Percentiles rank a stretch among this genome's conserved stretches.
Conservation (phyloP, 2,113 vertebrate genomes). For the Vulpes ferrilata region DNA sequence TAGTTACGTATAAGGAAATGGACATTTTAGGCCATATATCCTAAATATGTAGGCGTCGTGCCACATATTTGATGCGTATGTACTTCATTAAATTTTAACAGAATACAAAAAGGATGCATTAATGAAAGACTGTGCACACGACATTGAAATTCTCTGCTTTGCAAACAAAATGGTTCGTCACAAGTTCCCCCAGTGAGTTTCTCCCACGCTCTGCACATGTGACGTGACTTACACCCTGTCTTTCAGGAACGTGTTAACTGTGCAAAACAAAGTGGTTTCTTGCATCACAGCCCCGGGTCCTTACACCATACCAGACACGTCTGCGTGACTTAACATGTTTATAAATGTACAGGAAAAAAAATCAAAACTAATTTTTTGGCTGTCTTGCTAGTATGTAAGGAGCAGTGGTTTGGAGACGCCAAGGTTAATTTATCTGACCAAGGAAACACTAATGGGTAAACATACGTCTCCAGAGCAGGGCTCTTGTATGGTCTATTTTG, state of each 20-base stretch:
- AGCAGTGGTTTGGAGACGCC: slow-evolving; percentile 3
- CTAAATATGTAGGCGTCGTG: background rate
- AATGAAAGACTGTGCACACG: background rate
- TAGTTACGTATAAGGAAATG: background rate
- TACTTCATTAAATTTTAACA: background rate
- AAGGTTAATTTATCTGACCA: slow-evolving; percentile 35
- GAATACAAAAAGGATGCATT: background rate
- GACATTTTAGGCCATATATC: background rate
- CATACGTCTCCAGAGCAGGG: background rate
- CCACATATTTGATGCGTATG: background rate
- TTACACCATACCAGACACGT: background rate
- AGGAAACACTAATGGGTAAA: slow-evolving; percentile 16
- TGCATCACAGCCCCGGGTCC: background rate
- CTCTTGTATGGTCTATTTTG: slow-evolving; percentile 37
- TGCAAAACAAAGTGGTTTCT: slow-evolving; percentile 33
- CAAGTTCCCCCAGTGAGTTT: background rate
- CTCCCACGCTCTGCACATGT: background rate
- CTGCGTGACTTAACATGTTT: slow-evolving; percentile 27
- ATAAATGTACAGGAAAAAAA: slow-evolving; percentile 6
- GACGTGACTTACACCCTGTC: background rate
- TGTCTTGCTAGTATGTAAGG: slow-evolving; percentile 28
- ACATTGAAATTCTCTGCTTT: slow-evolving; percentile 48
- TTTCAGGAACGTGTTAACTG: background rate
- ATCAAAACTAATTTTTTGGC: slow-evolving; percentile 56
- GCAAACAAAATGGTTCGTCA: background rate